Evolutionary conservation across 2,888 invertebrate species (phyloP).

Genomic region (Hipparchia semele): DNA sequence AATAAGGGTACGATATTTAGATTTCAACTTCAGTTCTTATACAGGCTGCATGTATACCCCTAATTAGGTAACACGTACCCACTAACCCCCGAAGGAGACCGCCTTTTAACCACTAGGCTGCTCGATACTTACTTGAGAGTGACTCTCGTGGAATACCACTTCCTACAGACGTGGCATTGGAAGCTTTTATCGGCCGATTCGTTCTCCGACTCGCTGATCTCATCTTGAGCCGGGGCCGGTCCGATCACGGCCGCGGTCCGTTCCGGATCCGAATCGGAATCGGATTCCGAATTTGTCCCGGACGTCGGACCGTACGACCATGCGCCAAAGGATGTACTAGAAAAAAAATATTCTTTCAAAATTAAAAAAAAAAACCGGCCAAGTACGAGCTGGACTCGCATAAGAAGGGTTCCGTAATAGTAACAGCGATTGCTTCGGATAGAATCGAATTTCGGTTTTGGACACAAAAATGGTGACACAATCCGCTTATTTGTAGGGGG

Average conservation of each 20-base stretch:
- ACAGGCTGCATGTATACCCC: neutral
- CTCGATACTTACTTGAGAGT: constrained; percentile 70
- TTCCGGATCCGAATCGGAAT: constrained; percentile 58
- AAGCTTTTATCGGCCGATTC: constrained; percentile 78
- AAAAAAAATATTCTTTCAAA: neutral
- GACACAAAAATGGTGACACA: too few relatives aligned
- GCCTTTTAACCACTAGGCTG: neutral
- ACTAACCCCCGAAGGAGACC: too few relatives aligned
- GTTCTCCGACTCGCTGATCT: constrained; percentile 73
- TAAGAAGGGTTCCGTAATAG: too few relatives aligned
- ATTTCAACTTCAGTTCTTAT: neutral
- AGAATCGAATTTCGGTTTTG: too few relatives aligned
- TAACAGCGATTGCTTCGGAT: too few relatives aligned
- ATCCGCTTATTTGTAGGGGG: too few relatives aligned
- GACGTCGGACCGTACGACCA: constrained; percentile 57
- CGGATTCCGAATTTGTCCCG: constrained; percentile 55
- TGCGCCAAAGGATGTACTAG: constrained; percentile 60
- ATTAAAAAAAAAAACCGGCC: too few relatives aligned
- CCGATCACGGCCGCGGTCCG: constrained; percentile 37
- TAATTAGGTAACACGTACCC: too few relatives aligned
- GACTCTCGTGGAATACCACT: constrained; percentile 78
- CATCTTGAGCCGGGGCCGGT: constrained; percentile 54
- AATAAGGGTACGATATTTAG: too few relatives aligned
- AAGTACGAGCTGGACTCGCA: too few relatives aligned
- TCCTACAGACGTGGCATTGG: constrained; percentile 75